phyloP scores from a whole-genome alignment of 2,888 invertebrate genomes.

The Polydrusus cervinus region DNA sequence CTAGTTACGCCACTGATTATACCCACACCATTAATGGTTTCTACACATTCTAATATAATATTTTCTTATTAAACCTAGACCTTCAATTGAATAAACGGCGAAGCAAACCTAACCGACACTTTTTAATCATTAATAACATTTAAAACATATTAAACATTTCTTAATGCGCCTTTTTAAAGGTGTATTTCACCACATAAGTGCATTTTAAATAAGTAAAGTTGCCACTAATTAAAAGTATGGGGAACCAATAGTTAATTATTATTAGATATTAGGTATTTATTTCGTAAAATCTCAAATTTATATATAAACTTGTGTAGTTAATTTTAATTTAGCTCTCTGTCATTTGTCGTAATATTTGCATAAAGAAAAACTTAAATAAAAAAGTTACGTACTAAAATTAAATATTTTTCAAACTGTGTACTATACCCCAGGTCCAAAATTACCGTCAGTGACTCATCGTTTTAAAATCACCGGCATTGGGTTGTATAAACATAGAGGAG shows the following conservation, averaged over 20 bases:
- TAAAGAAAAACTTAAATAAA: background rate
- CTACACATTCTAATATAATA: too few relatives aligned
- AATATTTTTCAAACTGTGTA: background rate
- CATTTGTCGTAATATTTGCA: constrained; percentile 28
- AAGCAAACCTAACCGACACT: too few relatives aligned
- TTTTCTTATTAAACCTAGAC: too few relatives aligned
- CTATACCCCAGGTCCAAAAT: too few relatives aligned
- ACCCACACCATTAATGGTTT: too few relatives aligned
- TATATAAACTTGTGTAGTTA: constrained; percentile 57
- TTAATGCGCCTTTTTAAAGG: background rate
- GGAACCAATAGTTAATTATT: constrained; percentile 43
- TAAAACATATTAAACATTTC: too few relatives aligned
- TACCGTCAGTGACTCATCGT: too few relatives aligned
- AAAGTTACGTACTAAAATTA: background rate
- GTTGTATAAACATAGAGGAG: too few relatives aligned
- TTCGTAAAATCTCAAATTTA: constrained; percentile 58
- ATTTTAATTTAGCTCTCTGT: constrained; percentile 61
- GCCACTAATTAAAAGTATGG: constrained; percentile 29
- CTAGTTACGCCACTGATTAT: too few relatives aligned
- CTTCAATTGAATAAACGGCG: too few relatives aligned
- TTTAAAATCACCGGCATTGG: too few relatives aligned
- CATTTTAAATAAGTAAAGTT: constrained; percentile 36
- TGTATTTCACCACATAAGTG: constrained; percentile 23
- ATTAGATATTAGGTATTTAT: constrained; percentile 58
- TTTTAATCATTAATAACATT: too few relatives aligned